These are phyloP conservation scores for Erythrocercus mccallii DNA, from an alignment of 2,113 vertebrate genomes.

Conservation along the genomic window DNA sequence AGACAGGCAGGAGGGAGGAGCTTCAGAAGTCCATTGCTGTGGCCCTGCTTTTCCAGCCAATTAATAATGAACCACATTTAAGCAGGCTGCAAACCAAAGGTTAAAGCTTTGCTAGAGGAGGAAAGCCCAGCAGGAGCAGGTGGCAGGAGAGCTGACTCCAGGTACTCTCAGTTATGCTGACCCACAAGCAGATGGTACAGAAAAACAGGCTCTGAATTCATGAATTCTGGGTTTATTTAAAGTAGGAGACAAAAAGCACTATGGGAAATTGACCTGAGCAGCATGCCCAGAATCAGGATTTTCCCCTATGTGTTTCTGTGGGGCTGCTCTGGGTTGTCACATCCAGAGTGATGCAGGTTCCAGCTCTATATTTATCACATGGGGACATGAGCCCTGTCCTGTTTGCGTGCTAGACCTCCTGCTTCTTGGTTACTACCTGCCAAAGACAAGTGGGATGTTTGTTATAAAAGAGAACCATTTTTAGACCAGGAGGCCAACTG, in stretches of 20 bases:
- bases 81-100: slow-evolving; percentile 3
- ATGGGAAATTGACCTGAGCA: neutral
- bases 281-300: neutral
- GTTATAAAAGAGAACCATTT: neutral
- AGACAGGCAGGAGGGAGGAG: neutral
- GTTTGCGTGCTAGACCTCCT: neutral
- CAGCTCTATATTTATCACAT: neutral
- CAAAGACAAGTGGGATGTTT: neutral
- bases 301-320: neutral
- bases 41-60: neutral
- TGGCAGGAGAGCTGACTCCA: slow-evolving; percentile 3
- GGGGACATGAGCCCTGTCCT: neutral
- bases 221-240: neutral
- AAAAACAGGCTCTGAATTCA: neutral
- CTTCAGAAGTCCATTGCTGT: neutral
- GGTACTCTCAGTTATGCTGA: neutral
- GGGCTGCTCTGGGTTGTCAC: neutral
- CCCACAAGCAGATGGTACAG: neutral
- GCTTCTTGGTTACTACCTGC: neutral
- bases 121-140: slow-evolving; percentile 5
- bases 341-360: neutral
- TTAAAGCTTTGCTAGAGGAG: slow-evolving; percentile 1
- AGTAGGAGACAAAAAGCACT: neutral
- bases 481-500: neutral
- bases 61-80: neutral